phyloP scores from a whole-genome alignment of 2,797 vertebrate genomes.

The Trachurus trachurus region DNA sequence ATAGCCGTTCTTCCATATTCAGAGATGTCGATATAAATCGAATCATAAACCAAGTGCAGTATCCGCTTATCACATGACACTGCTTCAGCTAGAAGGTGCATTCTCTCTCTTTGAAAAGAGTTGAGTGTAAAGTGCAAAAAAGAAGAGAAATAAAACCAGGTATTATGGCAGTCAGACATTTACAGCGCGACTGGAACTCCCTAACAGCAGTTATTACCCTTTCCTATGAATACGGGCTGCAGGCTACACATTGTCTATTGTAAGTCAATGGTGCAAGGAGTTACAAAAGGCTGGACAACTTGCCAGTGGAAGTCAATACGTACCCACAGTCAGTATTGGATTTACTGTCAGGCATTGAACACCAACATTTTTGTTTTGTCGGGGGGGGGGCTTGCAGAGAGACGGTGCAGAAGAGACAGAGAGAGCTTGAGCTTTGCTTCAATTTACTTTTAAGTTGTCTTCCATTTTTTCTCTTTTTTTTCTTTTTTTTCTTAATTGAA shows the following conservation, averaged over 20 bases:
- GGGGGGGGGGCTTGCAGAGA: neutral
- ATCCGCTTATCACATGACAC: neutral
- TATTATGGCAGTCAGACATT: constrained; percentile 29
- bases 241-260: constrained; percentile 31
- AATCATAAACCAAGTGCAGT: constrained; percentile 9
- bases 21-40: neutral
- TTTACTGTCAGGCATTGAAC: constrained; percentile 45
- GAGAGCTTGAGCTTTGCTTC: neutral
- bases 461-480: neutral
- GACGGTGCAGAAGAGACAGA: constrained; percentile 4
- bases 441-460: constrained; percentile 22
- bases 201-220: constrained; percentile 41
- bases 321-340: constrained; percentile 43
- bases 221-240: constrained; percentile 37
- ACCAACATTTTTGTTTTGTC: constrained; percentile 31
- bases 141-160: neutral
- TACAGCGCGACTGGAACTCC: constrained; percentile 24
- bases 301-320: constrained; percentile 52
- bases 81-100: neutral
- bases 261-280: constrained; percentile 17
- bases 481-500: neutral
- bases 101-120: constrained; percentile 6
- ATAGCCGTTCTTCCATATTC: constrained; percentile 3
- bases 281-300: constrained; percentile 35
- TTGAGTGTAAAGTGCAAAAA: constrained; percentile 18